These are phyloP conservation scores for Labroides dimidiatus DNA, from an alignment of 2,797 vertebrate genomes.

Conservation along the genomic window DNA sequence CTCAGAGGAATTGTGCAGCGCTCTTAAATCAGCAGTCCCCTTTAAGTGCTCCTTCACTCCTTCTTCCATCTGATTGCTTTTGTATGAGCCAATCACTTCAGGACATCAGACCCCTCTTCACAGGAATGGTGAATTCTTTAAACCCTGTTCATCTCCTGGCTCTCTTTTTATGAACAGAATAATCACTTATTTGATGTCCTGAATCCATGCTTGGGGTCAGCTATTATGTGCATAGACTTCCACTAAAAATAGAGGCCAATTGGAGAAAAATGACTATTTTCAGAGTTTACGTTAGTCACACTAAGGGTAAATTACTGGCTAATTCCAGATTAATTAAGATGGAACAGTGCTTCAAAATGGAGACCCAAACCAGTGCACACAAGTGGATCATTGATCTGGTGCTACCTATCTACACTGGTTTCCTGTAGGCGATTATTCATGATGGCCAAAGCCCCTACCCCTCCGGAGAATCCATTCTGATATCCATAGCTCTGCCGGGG, in stretches of 20 bases:
- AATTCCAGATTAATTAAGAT: conserved; percentile 6
- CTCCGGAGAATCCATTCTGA: conserved; percentile 85
- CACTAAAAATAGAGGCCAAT: conserved; percentile 9
- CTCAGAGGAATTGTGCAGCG: conserved; percentile 43
- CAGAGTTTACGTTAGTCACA: conserved; percentile 14
- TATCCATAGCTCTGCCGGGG: conserved; percentile 81
- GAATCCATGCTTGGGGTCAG: conserved; percentile 21
- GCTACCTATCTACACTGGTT: conserved; percentile 86
- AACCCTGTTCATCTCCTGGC: conserved; percentile 38
- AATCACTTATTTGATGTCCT: conserved; percentile 36
- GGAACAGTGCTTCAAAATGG: background rate
- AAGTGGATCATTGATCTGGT: conserved; percentile 9
- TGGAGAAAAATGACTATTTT: background rate
- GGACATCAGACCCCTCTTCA: conserved; percentile 71
- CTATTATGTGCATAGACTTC: conserved; percentile 27
- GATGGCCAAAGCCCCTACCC: conserved; percentile 85
- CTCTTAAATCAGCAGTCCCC: conserved; percentile 81
- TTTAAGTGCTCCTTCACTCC: conserved; percentile 73
- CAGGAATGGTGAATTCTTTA: conserved; percentile 46
- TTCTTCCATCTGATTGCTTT: conserved; percentile 82
- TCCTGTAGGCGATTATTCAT: conserved; percentile 89
- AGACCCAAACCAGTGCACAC: conserved; percentile 6
- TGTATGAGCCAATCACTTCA: conserved; percentile 84
- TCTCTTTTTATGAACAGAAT: conserved; percentile 31
- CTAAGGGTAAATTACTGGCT: conserved; percentile 2